Conservation (phyloP, 53 echinoderm and acorn worm genomes). For the Glandiceps talaboti region DNA sequence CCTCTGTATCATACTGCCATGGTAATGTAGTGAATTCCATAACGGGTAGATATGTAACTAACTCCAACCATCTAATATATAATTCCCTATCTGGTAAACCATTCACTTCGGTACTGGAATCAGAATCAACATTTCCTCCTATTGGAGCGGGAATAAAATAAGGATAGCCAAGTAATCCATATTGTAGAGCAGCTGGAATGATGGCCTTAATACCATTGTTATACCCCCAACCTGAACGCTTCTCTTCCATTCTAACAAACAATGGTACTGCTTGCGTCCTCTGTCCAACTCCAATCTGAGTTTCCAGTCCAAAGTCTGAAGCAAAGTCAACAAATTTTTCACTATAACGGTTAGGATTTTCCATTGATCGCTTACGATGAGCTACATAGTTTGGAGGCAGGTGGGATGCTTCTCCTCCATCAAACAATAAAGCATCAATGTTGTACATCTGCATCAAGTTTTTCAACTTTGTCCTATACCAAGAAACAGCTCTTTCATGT, state of each 20-base stretch:
- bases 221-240: conserved; percentile 62
- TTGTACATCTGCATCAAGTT: conserved; percentile 33
- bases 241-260: conserved; percentile 84
- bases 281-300: conserved; percentile 70
- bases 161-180: conserved; percentile 81
- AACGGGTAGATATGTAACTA: conserved; percentile 75
- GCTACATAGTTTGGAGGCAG: conserved; percentile 23
- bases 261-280: conserved; percentile 56
- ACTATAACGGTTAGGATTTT: conserved; percentile 64
- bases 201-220: conserved; percentile 72
- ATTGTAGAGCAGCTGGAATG: conserved; percentile 60
- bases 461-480: conserved; percentile 30
- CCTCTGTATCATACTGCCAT: conserved; percentile 63
- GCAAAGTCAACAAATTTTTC: conserved; percentile 51
- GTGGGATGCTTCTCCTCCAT: conserved; percentile 55
- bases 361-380: conserved; percentile 32
- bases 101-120: conserved; percentile 2
- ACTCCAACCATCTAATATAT: conserved; percentile 78
- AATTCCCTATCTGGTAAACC: conserved; percentile 50
- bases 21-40: conserved; percentile 76
- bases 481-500: conserved; percentile 28
- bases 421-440: conserved; percentile 67
- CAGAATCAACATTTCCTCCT: conserved; percentile 45
- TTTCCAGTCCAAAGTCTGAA: conserved; percentile 32
- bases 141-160: conserved; percentile 81